Conservation (phyloP, 2,888 invertebrate genomes). For the Pachydiplax longipennis region DNA sequence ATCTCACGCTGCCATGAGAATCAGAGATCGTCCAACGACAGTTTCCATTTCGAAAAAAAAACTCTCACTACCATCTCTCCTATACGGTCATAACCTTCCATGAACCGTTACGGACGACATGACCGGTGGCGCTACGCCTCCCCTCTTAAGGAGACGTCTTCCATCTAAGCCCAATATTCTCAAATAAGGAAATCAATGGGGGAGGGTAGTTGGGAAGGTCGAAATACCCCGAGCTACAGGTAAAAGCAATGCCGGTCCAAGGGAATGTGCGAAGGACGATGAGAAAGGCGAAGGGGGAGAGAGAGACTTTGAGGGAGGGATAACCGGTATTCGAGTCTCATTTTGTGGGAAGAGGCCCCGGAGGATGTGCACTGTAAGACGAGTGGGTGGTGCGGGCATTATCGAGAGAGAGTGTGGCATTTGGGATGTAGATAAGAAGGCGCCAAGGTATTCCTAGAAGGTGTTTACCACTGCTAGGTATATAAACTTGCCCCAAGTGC, state of each 20-base stretch:
- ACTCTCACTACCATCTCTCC: background rate
- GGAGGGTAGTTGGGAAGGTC: background rate
- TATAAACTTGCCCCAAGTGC: background rate
- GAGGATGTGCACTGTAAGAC: background rate
- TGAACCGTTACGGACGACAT: background rate
- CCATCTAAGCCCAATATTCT: background rate
- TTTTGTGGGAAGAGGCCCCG: background rate
- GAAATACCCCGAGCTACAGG: background rate
- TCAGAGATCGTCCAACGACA: background rate
- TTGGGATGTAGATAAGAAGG: background rate
- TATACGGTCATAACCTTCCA: background rate
- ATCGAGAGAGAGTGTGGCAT: background rate
- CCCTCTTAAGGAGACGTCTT: background rate
- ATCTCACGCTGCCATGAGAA: background rate
- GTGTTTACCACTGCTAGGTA: background rate
- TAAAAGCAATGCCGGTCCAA: slow-evolving; percentile 1
- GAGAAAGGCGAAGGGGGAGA: slow-evolving; percentile 4
- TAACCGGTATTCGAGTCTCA: background rate
- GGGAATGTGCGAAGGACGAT: slow-evolving; percentile 5
- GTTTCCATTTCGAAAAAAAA: background rate
- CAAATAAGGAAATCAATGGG: slow-evolving; percentile 15
- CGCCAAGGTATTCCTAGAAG: background rate
- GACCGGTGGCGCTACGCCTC: background rate
- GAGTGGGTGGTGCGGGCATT: background rate
- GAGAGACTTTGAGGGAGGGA: background rate